A percentile compares a stretch with the other conserved stretches of the same genome.
These are phyloP conservation scores for Apocheima hispidaria DNA, from an alignment of 2,888 invertebrate species.

Conservation along the genomic window DNA sequence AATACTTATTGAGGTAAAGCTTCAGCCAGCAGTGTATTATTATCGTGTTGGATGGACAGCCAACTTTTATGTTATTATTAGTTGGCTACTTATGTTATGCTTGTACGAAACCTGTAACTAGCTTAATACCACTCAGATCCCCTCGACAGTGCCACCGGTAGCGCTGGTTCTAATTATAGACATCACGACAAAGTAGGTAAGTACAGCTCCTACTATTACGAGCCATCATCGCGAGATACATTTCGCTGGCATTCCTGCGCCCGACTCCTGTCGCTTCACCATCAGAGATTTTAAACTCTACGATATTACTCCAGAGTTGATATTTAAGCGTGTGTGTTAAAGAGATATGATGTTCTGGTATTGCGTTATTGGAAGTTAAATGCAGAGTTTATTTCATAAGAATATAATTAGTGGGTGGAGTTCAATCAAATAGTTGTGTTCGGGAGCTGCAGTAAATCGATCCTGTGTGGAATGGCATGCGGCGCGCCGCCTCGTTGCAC, in stretches of 20 bases:
- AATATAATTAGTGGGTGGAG: slow-evolving; percentile 86
- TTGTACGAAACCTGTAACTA: background rate
- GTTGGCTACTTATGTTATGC: background rate
- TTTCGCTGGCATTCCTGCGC: slow-evolving; percentile 46
- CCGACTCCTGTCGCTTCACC: slow-evolving; percentile 46
- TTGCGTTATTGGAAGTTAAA: slow-evolving; percentile 62
- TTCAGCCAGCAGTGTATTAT: too few relatives aligned
- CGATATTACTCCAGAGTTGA: background rate
- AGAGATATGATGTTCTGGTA: slow-evolving; percentile 40
- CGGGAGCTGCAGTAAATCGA: slow-evolving; percentile 64
- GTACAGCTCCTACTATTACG: slow-evolving; percentile 43
- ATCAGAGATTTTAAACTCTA: slow-evolving; percentile 19
- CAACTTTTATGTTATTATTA: too few relatives aligned
- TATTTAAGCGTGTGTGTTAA: background rate
- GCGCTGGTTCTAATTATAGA: slow-evolving; percentile 40
- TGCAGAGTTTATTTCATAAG: slow-evolving; percentile 83
- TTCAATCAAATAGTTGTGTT: slow-evolving; percentile 77
- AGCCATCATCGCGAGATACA: slow-evolving; percentile 47
- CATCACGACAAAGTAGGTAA: slow-evolving; percentile 42
- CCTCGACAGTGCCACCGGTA: background rate
- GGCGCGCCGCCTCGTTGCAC: slow-evolving; percentile 18
- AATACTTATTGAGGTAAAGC: too few relatives aligned
- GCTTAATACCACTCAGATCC: background rate
- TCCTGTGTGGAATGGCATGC: slow-evolving; percentile 35
- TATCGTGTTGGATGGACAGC: too few relatives aligned